Base-by-base conservation (phyloP, 2,113 vertebrate genomes). In the Hippocampus abdominalis region DNA sequence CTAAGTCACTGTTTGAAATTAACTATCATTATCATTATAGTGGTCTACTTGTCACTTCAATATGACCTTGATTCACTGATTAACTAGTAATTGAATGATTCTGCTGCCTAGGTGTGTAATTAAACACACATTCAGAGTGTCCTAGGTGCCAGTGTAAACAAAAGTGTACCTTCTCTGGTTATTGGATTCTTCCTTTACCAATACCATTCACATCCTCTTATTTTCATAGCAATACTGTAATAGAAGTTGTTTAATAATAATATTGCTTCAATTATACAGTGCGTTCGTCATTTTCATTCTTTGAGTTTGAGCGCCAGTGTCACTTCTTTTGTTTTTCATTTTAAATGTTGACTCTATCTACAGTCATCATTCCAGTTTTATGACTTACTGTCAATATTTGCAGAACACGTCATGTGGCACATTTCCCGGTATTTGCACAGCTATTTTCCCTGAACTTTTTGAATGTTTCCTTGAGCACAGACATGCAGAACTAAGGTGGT, bases 331-430 rank as follows among this genome's bases (percentile, higher is more conserved):
- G 20, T 64, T 66, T 20, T 64, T 23, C 48, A 53, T 32, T 39
- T 32, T 0, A 42, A 15, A 56, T 66, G 2, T 16, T 68, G 2
- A 70, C 39, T 27, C 13, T 15, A 18, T 25, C 40, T n/a, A 46
- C 63, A 46, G 12, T 46, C 25, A 42, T 62, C 8, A 25, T 72
- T 71, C 13, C n/a, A n/a, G 20, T 29, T 23, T 18, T 3, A 29
- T 68, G 60, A 75, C 56, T 72, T 18, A 70, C 8, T 27, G 10
- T 81, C 70, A 83, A 78, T 77, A 76, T 82, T 80, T 59, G 29
- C 9, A 25, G 42, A 72, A 64, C 15, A 48, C 5, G 66, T 66
- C 18, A 32, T 15, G 13, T 23, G 39, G 13, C 25, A 27, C 36
- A 20, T 46, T 53, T 44, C 25, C 0, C 46, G 71, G 0, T n/a